Conservation (phyloP, 2,888 invertebrate species). For the Ceramica pisi region DNA sequence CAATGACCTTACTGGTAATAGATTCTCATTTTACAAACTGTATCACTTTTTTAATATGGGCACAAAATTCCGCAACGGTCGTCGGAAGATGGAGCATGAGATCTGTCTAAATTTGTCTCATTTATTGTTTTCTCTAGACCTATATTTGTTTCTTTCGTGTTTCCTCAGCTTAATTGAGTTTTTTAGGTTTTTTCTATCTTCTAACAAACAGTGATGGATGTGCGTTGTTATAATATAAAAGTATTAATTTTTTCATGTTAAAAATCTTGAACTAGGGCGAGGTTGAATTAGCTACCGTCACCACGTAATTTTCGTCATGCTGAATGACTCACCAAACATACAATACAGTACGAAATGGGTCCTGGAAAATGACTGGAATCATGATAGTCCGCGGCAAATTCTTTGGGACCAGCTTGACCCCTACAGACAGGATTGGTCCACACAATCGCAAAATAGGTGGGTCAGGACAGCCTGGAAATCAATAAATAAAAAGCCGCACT, state of each 20-base stretch:
- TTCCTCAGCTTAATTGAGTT: slow-evolving; percentile 37
- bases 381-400: too few relatives aligned
- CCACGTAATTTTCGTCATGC: neutral
- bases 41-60: neutral
- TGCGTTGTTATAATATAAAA: slow-evolving; percentile 34
- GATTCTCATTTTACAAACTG: neutral
- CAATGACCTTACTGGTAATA: neutral
- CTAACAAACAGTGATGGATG: slow-evolving; percentile 63
- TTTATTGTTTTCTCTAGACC: slow-evolving; percentile 9
- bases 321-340: neutral
- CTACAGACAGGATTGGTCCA: too few relatives aligned
- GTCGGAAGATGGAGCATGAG: slow-evolving; percentile 27
- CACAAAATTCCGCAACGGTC: neutral
- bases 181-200: slow-evolving; percentile 28
- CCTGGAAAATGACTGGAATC: too few relatives aligned
- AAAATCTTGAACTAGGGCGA: neutral
- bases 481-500: too few relatives aligned
- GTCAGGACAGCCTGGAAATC: too few relatives aligned
- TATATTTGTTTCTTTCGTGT: slow-evolving; percentile 19
- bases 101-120: slow-evolving; percentile 2
- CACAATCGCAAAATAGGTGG: too few relatives aligned
- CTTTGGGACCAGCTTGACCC: too few relatives aligned
- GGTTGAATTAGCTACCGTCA: neutral
- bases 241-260: neutral
- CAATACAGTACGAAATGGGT: neutral